Evolutionary conservation across 2,888 invertebrate species (phyloP).

Genomic region (Melieria picta): DNA sequence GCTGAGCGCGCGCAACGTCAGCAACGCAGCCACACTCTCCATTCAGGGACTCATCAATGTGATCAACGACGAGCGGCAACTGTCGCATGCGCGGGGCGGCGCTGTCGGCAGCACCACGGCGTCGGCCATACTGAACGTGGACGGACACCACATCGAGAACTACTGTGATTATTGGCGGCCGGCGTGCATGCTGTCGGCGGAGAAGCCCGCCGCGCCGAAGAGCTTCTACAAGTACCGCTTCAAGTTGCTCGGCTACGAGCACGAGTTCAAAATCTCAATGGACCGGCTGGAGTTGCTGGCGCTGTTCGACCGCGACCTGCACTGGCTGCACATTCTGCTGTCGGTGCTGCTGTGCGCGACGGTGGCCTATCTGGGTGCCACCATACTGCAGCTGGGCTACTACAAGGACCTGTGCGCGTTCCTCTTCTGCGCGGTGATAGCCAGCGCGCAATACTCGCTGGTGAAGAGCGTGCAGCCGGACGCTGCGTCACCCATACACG

Average conservation of each 20-base stretch:
- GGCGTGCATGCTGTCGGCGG: conserved; percentile 57
- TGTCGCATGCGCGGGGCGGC: conserved; percentile 20
- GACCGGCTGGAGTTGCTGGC: conserved; percentile 93
- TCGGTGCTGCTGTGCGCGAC: conserved; percentile 84
- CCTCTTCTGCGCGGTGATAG: conserved; percentile 96
- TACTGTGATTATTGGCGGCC: conserved; percentile 66
- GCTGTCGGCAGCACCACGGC: conserved; percentile 20
- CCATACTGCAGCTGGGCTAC: conserved; percentile 83
- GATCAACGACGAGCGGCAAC: conserved; percentile 53
- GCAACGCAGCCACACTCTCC: conserved; percentile 52
- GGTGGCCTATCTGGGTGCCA: conserved; percentile 87
- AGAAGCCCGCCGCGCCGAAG: conserved; percentile 61
- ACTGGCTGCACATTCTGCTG: conserved; percentile 78
- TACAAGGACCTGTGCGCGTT: conserved; percentile 94
- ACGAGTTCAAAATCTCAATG: conserved; percentile 80
- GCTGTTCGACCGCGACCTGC: conserved; percentile 88
- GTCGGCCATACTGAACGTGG: conserved; percentile 58
- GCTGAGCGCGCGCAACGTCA: conserved; percentile 43
- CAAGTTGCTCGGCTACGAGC: conserved; percentile 58
- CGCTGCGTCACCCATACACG: conserved; percentile 97
- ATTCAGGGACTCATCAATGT: conserved; percentile 59
- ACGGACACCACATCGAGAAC: conserved; percentile 56
- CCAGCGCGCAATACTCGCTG: conserved; percentile 96
- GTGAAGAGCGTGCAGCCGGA: conserved; percentile 99
- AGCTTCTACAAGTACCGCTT: conserved; percentile 65